These are phyloP conservation scores for Myoxocephalus aenaeus DNA, from an alignment of 2,797 vertebrate species.

Conservation along the genomic window DNA sequence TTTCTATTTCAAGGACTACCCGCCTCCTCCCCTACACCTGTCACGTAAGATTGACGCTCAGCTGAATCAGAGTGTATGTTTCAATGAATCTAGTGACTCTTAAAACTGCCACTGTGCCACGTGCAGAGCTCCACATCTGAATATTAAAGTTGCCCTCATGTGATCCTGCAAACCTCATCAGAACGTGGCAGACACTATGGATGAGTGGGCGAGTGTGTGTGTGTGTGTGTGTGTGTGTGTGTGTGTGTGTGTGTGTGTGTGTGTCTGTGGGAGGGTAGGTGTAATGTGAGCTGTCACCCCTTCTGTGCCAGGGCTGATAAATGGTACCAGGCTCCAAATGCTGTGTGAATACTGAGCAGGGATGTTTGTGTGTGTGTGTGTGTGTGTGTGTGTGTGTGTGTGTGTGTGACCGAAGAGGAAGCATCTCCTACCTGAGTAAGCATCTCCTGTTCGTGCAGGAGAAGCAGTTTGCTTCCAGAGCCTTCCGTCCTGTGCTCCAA, in stretches of 20 bases:
- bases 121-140: conserved; percentile 32
- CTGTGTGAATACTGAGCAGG: conserved; percentile 72
- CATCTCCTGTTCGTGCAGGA: conserved; percentile 98
- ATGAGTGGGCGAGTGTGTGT: conserved; percentile 2
- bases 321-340: conserved; percentile 66
- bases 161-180: conserved; percentile 74
- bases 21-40: not conserved
- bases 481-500: conserved; percentile 92
- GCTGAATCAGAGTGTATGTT: conserved; percentile 4
- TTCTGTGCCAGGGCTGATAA: conserved; percentile 76
- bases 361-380: not conserved
- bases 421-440: conserved; percentile 90
- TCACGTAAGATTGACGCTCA: conserved; percentile 2
- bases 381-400: conserved; percentile 5
- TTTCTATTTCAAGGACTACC: conserved; percentile 1
- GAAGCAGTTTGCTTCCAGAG: conserved; percentile 89
- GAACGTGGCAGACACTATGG: conserved; percentile 45
- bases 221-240: conserved; percentile 19
- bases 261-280: conserved; percentile 35
- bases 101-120: conserved; percentile 23
- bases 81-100: conserved; percentile 25
- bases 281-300: conserved; percentile 68
- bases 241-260: conserved; percentile 8
- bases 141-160: conserved; percentile 67
- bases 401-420: not conserved